These are phyloP conservation scores for Percopsis omiscomaycus DNA, from an alignment of 2,797 vertebrate species.

Conservation along the genomic window DNA sequence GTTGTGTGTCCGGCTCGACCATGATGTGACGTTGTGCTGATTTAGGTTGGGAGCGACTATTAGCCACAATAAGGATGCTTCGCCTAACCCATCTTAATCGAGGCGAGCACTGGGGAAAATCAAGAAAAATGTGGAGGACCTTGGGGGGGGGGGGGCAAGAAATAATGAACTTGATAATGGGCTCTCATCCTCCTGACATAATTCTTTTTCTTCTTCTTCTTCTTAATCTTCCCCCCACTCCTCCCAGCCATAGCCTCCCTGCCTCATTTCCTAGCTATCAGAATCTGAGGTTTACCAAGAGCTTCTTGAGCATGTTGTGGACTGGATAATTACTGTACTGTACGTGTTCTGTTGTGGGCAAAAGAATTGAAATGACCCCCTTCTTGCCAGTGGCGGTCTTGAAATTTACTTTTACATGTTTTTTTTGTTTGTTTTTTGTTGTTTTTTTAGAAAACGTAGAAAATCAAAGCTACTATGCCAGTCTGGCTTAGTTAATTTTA, in stretches of 20 bases:
- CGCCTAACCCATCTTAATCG: background rate
- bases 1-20: too few species aligned
- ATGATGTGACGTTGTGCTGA: too few species aligned
- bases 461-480: too few species aligned
- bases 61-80: constrained; percentile 23
- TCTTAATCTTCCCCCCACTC: constrained; percentile 33
- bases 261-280: constrained; percentile 24
- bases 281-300: constrained; percentile 6
- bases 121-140: constrained; percentile 30
- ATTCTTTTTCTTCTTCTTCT: constrained; percentile 39
- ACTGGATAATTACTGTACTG: background rate
- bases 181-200: constrained; percentile 43
- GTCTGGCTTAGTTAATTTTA: too few species aligned
- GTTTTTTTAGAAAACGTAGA: too few species aligned
- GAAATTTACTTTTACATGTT: background rate
- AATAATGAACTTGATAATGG: constrained; percentile 76
- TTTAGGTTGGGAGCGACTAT: background rate
- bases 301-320: constrained; percentile 4
- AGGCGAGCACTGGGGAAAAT: too few species aligned
- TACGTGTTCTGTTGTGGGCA: background rate
- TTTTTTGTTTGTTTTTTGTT: too few species aligned
- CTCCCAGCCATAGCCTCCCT: constrained; percentile 8
- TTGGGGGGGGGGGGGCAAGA: constrained; percentile 31
- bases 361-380: constrained; percentile 1
- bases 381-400: constrained; percentile 5